Evolutionary conservation across 2,113 vertebrate genomes (phyloP).

Genomic region (Dromiciops gliroides): DNA sequence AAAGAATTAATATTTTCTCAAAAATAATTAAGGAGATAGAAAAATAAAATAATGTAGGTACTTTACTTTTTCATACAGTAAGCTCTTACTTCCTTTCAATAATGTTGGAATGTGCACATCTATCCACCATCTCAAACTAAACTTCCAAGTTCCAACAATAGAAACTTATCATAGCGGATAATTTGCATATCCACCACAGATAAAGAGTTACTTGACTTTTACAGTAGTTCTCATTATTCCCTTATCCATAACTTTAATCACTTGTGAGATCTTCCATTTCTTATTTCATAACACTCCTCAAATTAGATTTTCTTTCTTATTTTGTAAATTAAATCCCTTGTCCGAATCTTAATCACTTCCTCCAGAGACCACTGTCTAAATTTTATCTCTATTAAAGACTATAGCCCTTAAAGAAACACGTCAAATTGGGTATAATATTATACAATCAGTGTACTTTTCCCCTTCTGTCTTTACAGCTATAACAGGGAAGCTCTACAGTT

Average conservation of each 20-base stretch:
- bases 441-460: neutral
- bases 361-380: slow-evolving; percentile 1
- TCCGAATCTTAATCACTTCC: slow-evolving; percentile 20
- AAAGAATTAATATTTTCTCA: neutral
- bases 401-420: neutral
- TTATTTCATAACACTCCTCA: slow-evolving; percentile 33
- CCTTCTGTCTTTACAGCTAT: neutral
- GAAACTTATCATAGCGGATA: neutral
- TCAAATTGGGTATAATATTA: slow-evolving; percentile 13
- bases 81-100: neutral
- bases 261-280: slow-evolving; percentile 21
- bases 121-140: slow-evolving; percentile 18
- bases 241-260: neutral
- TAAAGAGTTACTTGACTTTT: neutral
- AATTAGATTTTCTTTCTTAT: neutral
- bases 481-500: neutral
- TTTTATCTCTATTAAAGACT: slow-evolving; percentile 2
- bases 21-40: neutral
- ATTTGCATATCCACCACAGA: neutral
- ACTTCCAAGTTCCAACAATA: neutral
- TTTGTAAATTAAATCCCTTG: neutral
- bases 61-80: neutral
- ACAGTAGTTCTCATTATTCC: neutral
- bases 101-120: neutral
- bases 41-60: neutral